Conservation (phyloP, 1,140 invertebrate genomes). For the Saccostrea glomerata region DNA sequence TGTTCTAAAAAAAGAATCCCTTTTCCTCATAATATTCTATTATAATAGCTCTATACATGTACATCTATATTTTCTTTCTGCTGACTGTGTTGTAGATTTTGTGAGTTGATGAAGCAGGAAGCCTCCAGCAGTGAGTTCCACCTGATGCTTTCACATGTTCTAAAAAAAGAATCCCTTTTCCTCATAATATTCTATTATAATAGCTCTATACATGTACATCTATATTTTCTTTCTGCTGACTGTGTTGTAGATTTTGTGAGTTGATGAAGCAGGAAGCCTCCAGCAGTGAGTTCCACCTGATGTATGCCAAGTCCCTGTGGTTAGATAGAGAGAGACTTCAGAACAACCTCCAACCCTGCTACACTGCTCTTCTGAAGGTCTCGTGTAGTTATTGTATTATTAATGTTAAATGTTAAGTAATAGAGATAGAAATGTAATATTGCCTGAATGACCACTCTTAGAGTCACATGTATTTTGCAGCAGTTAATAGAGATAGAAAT, state of each 20-base stretch:
- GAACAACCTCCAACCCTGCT: slow-evolving; percentile 1
- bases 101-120: not conserved
- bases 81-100: not conserved
- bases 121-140: not conserved
- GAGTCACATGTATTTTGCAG: too few species aligned
- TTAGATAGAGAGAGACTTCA: not conserved
- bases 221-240: not conserved
- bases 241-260: not conserved
- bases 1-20: not conserved
- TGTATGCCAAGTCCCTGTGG: slow-evolving; percentile 8
- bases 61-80: too few species aligned
- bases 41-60: too few species aligned
- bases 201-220: too few species aligned
- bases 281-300: not conserved
- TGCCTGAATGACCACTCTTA: too few species aligned
- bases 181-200: too few species aligned
- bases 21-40: too few species aligned
- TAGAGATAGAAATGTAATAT: too few species aligned
- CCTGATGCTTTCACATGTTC: too few species aligned
- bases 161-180: too few species aligned
- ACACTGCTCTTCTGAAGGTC: slow-evolving; percentile 52
- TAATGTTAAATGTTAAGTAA: not conserved
- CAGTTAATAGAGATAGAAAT: too few species aligned
- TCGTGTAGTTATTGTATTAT: not conserved
- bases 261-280: not conserved